Base-by-base conservation (phyloP, 2,113 vertebrate genomes). In the Opisthocomus hoazin region DNA sequence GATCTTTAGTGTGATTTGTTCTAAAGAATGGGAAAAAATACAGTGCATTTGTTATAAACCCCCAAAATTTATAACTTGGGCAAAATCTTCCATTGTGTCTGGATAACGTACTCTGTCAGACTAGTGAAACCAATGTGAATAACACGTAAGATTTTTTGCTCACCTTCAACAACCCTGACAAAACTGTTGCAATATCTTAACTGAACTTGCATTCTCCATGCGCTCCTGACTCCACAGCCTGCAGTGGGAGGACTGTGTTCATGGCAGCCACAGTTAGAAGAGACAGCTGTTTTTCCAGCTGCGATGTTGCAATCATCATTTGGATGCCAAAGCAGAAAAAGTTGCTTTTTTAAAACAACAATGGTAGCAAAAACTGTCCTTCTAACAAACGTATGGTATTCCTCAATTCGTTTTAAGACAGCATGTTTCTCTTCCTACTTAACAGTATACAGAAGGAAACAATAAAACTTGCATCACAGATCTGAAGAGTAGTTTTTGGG, bases 371-470 rank as follows among this genome's bases (percentile, higher is more conserved):
- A 94, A 95, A n/a, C 64, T 84, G 50, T 78, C 88, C 83, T 90
- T 86, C 87, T 95, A 95, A 90, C 90, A 94, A 95, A 97, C 84
- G 57, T 87, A 94, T 95, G 86, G 83, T 81, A 76, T 81, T 92
- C 73, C 61, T 92, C 86, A 87, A 53, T 81, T 88, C 3, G 0
- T 77, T 93, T 87, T 58, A 58, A 97, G 90, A 66, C 76, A 66
- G 60, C 63, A 81, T 93, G 64, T 86, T 96, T 96, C 84, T 89
- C 89, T 93, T 93, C 92, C 86, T 93, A 71, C 71, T 93, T 93
- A 96, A 61, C 94, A 93, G 60, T 84, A 89, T 94, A 60, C 88
- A 93, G 90, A 97, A 93, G 80, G 73, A 94, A 96, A 90, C 92
- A 97, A 96, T 96, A 93, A 96, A 96, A 65, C 51, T 93, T 86